These are phyloP conservation scores for Nesometra sesokonis DNA, from an alignment of 35 echinoderm and acorn worm species.

Conservation along the genomic window DNA sequence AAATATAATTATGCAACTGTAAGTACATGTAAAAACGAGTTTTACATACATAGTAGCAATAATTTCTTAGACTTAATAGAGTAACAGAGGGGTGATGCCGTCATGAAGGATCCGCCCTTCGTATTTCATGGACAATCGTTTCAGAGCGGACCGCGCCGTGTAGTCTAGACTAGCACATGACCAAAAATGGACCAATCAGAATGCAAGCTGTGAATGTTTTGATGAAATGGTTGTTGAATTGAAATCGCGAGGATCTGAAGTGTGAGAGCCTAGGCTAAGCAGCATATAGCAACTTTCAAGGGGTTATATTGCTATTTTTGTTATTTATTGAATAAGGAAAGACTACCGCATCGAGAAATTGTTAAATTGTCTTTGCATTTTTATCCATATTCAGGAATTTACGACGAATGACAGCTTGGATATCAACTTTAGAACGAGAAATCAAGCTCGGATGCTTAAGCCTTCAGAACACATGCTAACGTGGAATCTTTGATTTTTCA, in stretches of 20 bases:
- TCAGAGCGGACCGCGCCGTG: constrained; percentile 2
- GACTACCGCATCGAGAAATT: background rate
- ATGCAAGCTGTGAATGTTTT: background rate
- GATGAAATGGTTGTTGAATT: background rate
- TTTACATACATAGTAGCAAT: background rate
- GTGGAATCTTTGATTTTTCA: background rate
- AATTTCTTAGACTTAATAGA: background rate
- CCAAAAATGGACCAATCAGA: constrained; percentile 1
- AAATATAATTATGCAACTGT: background rate
- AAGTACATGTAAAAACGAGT: background rate
- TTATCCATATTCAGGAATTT: background rate
- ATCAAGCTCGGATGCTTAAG: background rate
- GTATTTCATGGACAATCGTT: constrained; percentile 15
- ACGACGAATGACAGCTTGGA: background rate
- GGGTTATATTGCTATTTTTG: background rate
- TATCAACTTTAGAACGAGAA: background rate
- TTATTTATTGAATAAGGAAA: background rate
- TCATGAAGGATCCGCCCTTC: background rate
- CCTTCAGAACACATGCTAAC: background rate
- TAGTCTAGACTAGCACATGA: constrained; percentile 15
- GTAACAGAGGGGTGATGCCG: background rate
- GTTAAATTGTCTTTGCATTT: background rate
- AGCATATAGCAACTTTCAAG: background rate
- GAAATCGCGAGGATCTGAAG: background rate
- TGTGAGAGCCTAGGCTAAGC: background rate